A percentile compares a stretch with the other conserved stretches of the same genome.
These are phyloP conservation scores for Pseudorhombus dupliciocellatus DNA, from an alignment of 2,113 vertebrate species.

Conservation along the genomic window DNA sequence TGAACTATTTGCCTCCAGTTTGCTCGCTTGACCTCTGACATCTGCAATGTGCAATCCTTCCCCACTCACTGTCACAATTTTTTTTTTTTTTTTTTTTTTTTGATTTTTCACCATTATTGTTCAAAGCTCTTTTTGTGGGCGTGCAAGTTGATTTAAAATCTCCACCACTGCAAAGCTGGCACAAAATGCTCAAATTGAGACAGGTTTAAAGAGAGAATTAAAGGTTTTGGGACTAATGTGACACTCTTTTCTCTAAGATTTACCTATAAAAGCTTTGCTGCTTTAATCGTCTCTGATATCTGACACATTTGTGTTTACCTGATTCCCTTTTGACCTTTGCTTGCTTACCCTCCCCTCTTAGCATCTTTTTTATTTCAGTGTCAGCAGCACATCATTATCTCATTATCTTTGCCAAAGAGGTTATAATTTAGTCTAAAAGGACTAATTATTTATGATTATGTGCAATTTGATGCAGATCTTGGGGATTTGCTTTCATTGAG, in stretches of 20 bases:
- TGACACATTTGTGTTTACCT: background rate
- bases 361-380: background rate
- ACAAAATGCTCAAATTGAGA: background rate
- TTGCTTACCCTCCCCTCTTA: background rate
- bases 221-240: too few species aligned
- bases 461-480: too few species aligned
- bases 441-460: too few species aligned
- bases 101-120: background rate
- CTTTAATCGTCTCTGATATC: background rate
- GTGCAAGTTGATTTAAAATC: background rate
- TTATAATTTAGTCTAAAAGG: too few species aligned
- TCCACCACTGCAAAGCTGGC: too few species aligned
- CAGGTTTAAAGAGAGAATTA: background rate
- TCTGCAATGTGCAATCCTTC: slow-evolving; percentile 5
- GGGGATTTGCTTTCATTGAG: too few species aligned
- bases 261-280: background rate
- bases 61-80: background rate
- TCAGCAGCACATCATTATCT: background rate
- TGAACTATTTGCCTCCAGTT: slow-evolving; percentile 46
- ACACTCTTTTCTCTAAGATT: background rate
- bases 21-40: slow-evolving; percentile 43
- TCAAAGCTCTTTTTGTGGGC: background rate
- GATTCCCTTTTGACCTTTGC: too few species aligned
- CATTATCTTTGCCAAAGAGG: too few species aligned
- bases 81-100: background rate